Evolutionary conservation across 2,797 vertebrate genomes (phyloP).

Genomic region (Halcyon leucocephala): DNA sequence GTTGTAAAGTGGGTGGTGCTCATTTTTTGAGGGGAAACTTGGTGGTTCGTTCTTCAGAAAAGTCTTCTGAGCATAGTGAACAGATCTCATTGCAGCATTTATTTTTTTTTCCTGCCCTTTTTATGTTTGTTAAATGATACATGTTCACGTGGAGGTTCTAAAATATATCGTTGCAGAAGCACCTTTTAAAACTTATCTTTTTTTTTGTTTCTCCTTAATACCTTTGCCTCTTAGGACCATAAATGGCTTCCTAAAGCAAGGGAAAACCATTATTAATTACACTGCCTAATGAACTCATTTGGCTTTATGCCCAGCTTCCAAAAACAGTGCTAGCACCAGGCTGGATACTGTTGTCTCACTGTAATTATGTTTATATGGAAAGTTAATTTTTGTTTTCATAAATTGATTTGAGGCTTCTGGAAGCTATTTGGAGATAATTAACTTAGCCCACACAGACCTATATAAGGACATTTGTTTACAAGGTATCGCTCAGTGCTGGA

Average conservation of each 20-base stretch:
- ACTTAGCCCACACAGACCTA: slow-evolving; percentile 72
- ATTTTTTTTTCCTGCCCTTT: neutral
- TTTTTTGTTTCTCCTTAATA: neutral
- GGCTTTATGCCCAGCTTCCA: slow-evolving; percentile 78
- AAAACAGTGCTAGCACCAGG: slow-evolving; percentile 70
- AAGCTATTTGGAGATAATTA: slow-evolving; percentile 81
- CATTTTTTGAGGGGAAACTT: neutral
- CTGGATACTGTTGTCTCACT: slow-evolving; percentile 76
- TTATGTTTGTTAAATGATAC: neutral
- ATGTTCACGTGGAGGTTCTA: neutral
- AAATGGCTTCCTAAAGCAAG: slow-evolving; percentile 73
- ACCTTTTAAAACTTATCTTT: slow-evolving; percentile 55
- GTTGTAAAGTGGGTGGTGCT: neutral
- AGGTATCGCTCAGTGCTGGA: slow-evolving; percentile 1
- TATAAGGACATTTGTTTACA: slow-evolving; percentile 64
- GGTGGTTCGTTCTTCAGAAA: neutral
- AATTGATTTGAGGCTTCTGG: slow-evolving; percentile 81
- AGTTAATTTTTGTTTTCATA: slow-evolving; percentile 84
- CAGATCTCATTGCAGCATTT: fast-evolving
- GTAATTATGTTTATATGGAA: slow-evolving; percentile 82
- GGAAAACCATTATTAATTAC: slow-evolving; percentile 78
- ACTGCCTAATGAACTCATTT: slow-evolving; percentile 81
- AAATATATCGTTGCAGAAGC: slow-evolving; percentile 24
- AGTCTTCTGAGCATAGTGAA: neutral
- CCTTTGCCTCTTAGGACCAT: slow-evolving; percentile 65